Conservation (phyloP, 2,797 vertebrate species). For the Gouania willdenowi region DNA sequence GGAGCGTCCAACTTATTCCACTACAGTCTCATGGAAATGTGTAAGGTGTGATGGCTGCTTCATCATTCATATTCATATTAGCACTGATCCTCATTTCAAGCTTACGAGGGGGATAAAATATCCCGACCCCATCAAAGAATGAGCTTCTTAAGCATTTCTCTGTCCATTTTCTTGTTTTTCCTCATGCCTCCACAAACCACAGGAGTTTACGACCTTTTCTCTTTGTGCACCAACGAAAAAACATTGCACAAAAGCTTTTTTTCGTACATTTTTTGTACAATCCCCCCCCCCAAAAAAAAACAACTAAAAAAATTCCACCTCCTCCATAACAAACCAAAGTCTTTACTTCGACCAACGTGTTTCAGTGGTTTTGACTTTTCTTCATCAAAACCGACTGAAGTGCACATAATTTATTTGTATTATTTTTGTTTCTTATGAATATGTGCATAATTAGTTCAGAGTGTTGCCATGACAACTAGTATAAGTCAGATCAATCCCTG, state of each 20-base stretch:
- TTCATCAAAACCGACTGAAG: conserved; percentile 25
- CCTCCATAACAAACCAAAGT: conserved; percentile 33
- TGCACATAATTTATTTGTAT: conserved; percentile 19
- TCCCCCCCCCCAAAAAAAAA: no score
- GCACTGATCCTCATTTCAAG: conserved; percentile 24
- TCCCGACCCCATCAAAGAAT: conserved; percentile 54
- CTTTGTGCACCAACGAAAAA: conserved; percentile 39
- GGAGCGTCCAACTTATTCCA: conserved; percentile 2
- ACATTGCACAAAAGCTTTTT: conserved; percentile 46
- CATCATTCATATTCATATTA: conserved; percentile 31
- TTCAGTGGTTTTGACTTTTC: conserved; percentile 25
- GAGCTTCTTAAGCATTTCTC: conserved; percentile 40
- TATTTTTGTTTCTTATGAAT: conserved; percentile 41
- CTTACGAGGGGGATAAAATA: conserved; percentile 37
- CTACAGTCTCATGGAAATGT: conserved; percentile 23
- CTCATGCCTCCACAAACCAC: no score
- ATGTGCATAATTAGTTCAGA: conserved; percentile 60
- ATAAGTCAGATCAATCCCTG: conserved; percentile 65
- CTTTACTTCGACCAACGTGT: conserved; percentile 33
- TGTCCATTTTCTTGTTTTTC: conserved; percentile 14
- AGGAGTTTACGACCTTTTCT: no score
- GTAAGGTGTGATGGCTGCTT: conserved; percentile 7
- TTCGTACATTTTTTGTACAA: no score
- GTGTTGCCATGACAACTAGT: conserved; percentile 64
- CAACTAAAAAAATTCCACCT: conserved; percentile 37